These are phyloP conservation scores for Macrosteles quadrilineatus DNA, from an alignment of 1,140 invertebrate species.

Conservation along the genomic window DNA sequence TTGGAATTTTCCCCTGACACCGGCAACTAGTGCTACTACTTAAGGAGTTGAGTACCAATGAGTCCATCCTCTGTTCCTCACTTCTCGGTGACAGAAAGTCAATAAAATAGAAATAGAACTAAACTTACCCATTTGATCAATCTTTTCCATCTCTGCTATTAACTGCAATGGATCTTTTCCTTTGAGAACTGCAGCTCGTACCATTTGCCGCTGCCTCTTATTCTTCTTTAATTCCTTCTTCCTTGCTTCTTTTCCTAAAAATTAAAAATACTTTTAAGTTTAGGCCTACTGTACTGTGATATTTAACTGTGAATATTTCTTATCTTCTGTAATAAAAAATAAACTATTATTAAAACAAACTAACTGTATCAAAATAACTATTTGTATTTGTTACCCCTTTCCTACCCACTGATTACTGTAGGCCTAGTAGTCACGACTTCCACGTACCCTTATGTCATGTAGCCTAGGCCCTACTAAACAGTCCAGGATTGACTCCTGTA, in stretches of 20 bases:
- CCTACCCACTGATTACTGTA: not conserved
- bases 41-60: no score
- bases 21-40: no score
- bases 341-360: not conserved
- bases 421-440: not conserved
- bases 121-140: slow-evolving; percentile 93
- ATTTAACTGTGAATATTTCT: not conserved
- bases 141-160: slow-evolving; percentile 94
- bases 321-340: not conserved
- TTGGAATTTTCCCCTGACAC: no score
- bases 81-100: no score
- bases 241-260: slow-evolving; percentile 91
- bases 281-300: no score
- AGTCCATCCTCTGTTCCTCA: no score
- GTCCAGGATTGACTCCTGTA: not conserved
- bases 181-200: slow-evolving; percentile 94
- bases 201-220: slow-evolving; percentile 94
- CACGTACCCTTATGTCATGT: not conserved
- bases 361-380: not conserved
- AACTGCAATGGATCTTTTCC: slow-evolving; percentile 96
- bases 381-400: not conserved
- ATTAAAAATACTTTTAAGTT: slow-evolving; percentile 37
- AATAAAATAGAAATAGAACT: no score
- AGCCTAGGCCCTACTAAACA: not conserved
- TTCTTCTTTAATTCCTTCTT: slow-evolving; percentile 99